Evolutionary conservation across 2,797 vertebrate genomes (phyloP), one percentile per base, ranked within the genome.

Genomic region (Catamblyrhynchus diadema): DNA sequence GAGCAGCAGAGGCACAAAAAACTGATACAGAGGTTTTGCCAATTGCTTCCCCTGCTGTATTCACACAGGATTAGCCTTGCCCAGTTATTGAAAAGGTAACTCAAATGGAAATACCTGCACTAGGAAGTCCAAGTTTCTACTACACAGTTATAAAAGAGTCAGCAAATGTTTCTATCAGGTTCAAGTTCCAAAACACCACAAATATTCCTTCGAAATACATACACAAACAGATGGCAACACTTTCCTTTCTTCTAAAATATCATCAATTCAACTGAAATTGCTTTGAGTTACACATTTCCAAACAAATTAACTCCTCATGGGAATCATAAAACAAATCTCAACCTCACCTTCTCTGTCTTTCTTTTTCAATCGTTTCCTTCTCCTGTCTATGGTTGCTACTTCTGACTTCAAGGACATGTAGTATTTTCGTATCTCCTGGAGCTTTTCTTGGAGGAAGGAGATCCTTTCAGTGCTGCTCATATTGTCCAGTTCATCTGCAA

Each of bases 361-460:
- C 99, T 99, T 99, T 98, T 99, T 99, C 91, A 99, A 98, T 79
- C 99, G 97, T 95, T 99, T 99, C 95, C 99, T 98, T 86, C 99
- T 98, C 66, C 99, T 98, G 97, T 99, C 99, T 87, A 99, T 99
- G 85, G 99, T 99, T 19, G 99, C 99, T 94, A 99, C 99, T 98
- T 99, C 99, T 3, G 99, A 99, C 97, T 99, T 99, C 91, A 99
- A 97, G 62, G 98, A 99, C 99, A 99, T 99, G 97, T 99, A 99
- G 90, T 99, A 99, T 96, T 99, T 99, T 94, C 99, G 98, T 96
- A 99, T 99, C 98, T 99, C 99, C 97, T 99, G 99, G 35, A 99
- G 98, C 93, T 99, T 99, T 42, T 99, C 99, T 98, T 99, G 99
- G 23, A 99, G 98, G 97, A 99, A 99, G 94, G 99, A 98, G 95